Base-by-base conservation (phyloP, 2,797 vertebrate genomes). In the Acanthis flammea region DNA sequence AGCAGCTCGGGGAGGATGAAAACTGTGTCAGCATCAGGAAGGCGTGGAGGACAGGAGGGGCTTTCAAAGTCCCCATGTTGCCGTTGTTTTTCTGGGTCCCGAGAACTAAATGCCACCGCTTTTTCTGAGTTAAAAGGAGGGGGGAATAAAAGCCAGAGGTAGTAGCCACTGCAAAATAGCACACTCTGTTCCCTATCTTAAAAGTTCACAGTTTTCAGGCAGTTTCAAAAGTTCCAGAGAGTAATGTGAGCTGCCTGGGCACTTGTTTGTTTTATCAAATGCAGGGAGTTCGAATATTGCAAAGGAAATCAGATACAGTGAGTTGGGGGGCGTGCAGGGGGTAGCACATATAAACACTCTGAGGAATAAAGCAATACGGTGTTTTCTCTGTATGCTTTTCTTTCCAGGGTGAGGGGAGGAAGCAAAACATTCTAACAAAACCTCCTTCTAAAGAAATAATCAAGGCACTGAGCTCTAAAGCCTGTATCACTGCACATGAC, bases 181-280 rank as follows among this genome's bases (percentile, higher is more conserved):
- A 75, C 85, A 47, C 8, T 1, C 66, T 92, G 57, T 83, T 94
- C 85, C 6, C 4, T 23, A 45, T 66, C 78, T 68, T 74, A 55
- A 86, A 84, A 88, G 79, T 86, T 81, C 83, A 77, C 50, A n/a
- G 66, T 94, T 95, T 90, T 88, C 72, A 77, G 79, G 41, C 90
- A 55, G 92, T 88, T 95, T 90, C 85, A 47, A 44, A 92, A 95
- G 93, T 94, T 90, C 58, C 82, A 53, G 48, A 67, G 91, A 2
- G 89, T 90, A 94, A 94, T 6, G 47, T 42, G 92, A 95, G 71
- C 91, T 94, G 92, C 70, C 87, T 63, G 95, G 76, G 92, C 91
- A 75, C 92, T 94, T 75, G 84, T 89, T 94, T 95, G 90, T 93
- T 96, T 96, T 91, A 74, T 88, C 89, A 86, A 90, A 94, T 28